These are phyloP conservation scores for Liopterus haemorrhoidalis DNA, from an alignment of 2,888 invertebrate genomes.

Conservation along the genomic window DNA sequence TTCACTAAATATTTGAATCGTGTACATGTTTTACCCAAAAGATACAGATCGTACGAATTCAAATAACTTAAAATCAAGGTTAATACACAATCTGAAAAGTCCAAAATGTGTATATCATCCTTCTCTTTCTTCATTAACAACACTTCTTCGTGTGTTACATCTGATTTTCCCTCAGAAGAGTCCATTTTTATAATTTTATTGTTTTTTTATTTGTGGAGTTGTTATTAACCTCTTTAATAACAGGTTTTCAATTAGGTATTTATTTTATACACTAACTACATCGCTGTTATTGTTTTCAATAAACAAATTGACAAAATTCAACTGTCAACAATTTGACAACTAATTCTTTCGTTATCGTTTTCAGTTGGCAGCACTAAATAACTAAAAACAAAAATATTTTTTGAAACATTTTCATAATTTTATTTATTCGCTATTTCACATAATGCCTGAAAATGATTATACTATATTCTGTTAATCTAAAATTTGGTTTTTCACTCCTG, in stretches of 20 bases:
- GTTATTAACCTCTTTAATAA: background rate
- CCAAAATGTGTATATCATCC: conserved; percentile 14
- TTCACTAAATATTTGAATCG: conserved; percentile 36
- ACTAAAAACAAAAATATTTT: too few relatives aligned
- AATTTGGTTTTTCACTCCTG: too few relatives aligned
- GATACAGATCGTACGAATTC: conserved; percentile 38
- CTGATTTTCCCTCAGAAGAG: conserved; percentile 1
- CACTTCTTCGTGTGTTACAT: background rate
- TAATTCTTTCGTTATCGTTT: too few relatives aligned
- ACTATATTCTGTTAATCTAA: too few relatives aligned
- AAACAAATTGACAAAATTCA: too few relatives aligned
- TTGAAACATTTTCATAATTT: too few relatives aligned
- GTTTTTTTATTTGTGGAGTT: background rate
- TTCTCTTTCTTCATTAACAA: conserved; percentile 9
- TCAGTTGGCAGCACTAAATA: too few relatives aligned
- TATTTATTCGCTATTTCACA: too few relatives aligned
- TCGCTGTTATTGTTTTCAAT: too few relatives aligned
- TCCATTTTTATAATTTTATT: conserved; percentile 12
- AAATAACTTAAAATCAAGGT: conserved; percentile 38
- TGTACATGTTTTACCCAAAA: conserved; percentile 38
- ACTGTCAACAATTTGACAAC: too few relatives aligned
- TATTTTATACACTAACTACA: too few relatives aligned
- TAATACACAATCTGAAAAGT: conserved; percentile 38
- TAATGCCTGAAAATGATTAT: too few relatives aligned
- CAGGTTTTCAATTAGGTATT: background rate